Base-by-base conservation (phyloP, 2,113 vertebrate species). In the Cololabis saira region DNA sequence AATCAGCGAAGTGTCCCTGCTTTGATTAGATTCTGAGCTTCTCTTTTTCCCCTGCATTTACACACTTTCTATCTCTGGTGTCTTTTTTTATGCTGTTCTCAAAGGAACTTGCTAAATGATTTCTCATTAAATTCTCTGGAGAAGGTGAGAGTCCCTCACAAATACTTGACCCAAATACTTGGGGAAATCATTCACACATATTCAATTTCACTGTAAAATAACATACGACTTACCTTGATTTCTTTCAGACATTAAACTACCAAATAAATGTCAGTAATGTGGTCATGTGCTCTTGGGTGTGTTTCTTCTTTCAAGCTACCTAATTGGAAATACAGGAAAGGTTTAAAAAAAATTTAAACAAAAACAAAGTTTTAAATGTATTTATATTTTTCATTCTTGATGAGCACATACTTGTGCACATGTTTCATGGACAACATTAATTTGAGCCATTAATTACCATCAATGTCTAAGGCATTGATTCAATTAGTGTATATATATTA, bases 11-110 rank as follows among this genome's bases (percentile, higher is more conserved):
- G 73, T 80, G 85, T 89, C 82, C 71, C 78, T 82, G 77, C 75
- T 89, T 89, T 91, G 83, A 89, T 91, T 87, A 84, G 83, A 88
- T 87, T 82, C 80, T 58, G 53, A 76, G 72, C 41, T 57, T 47
- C 50, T 61, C 68, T 82, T 61, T 61, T 30, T 72, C 63, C 10
- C 61, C 45, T 74, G 50, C 56, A 73, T 81, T 82, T 76, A 61
- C 60, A 71, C 59, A 71, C 54, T 67, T 65, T 67, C 13, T 65
- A 61, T 15, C 30, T 47, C 43, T 57, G 53, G 24, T 62, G 50
- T 61, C 55, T 64, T 52, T 82, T 76, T 51, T 65, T 70, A 41
- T 67, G 40, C 2, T 24, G 22, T 15, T 47, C 6, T 41, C 15
- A 50, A 64, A 49, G 40, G 15, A 71, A 73, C 74, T 53, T 48